phyloP scores from a whole-genome alignment of 2,797 vertebrate genomes.

The Bucorvus abyssinicus region DNA sequence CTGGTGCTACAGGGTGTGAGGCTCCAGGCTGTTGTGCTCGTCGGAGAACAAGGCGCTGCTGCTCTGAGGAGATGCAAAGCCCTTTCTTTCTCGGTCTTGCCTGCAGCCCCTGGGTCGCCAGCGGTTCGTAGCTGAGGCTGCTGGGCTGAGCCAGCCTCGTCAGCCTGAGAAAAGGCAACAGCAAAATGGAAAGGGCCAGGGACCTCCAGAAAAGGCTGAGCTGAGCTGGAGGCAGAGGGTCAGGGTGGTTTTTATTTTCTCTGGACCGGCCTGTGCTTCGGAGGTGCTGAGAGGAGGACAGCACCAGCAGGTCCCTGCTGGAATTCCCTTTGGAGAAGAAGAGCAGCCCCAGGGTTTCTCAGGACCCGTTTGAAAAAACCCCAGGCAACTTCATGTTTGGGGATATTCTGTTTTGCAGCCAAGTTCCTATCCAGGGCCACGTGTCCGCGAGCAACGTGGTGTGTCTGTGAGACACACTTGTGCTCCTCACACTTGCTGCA shows the following conservation, averaged over 20 bases:
- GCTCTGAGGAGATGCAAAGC: background rate
- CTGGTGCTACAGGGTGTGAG: too few species aligned
- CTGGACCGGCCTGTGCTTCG: too few species aligned
- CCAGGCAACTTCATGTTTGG: background rate
- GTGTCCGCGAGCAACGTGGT: fast-evolving
- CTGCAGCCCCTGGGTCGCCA: background rate
- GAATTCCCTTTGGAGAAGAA: background rate
- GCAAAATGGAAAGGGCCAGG: too few species aligned
- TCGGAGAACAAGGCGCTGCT: background rate
- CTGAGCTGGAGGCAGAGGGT: background rate
- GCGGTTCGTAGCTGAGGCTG: background rate
- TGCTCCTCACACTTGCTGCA: background rate
- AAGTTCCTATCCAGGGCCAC: background rate
- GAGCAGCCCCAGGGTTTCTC: background rate
- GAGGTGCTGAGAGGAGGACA: background rate
- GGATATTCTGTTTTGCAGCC: background rate
- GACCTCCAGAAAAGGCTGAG: background rate
- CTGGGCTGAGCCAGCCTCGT: background rate
- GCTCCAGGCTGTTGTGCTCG: background rate
- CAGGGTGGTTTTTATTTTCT: background rate
- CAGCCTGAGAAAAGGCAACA: background rate
- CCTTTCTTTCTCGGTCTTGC: background rate
- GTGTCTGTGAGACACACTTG: too few species aligned
- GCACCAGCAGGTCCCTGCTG: background rate
- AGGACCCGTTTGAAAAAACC: background rate